phyloP scores from a whole-genome alignment of 1,140 invertebrate genomes.

The Chlorops oryzae region DNA sequence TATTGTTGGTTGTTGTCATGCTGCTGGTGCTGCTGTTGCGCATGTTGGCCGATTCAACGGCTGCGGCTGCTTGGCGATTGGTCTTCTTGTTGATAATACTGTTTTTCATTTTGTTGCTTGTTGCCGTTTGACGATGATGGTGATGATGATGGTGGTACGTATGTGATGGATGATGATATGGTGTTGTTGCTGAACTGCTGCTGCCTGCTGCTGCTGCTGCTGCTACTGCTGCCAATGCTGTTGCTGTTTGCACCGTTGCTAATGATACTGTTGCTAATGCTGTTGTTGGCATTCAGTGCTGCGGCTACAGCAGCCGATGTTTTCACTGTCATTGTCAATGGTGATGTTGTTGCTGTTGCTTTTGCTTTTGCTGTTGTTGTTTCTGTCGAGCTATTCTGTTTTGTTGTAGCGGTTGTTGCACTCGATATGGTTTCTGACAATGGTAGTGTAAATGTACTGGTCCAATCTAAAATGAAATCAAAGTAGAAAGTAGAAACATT shows the following conservation, averaged over 20 bases:
- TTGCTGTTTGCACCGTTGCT: too few relatives aligned
- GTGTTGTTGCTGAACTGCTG: not conserved
- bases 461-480: constrained; percentile 40
- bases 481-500: too few relatives aligned
- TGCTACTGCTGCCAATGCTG: not conserved
- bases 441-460: constrained; percentile 36
- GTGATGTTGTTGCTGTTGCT: constrained; percentile 21
- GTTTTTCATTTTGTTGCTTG: constrained; percentile 17
- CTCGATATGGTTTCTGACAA: constrained; percentile 20
- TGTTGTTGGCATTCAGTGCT: constrained; percentile 18
- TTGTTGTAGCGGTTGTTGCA: constrained; percentile 13
- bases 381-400: not conserved
- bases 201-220: constrained; percentile 10
- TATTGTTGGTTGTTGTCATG: too few relatives aligned
- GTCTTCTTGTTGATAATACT: constrained; percentile 18
- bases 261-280: not conserved
- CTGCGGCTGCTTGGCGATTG: constrained; percentile 6
- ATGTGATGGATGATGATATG: not conserved
- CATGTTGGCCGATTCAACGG: not conserved
- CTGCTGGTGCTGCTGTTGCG: constrained; percentile 15
- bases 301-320: constrained; percentile 17
- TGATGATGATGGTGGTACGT: not conserved
- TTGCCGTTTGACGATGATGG: not conserved
- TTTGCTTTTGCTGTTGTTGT: constrained; percentile 8
- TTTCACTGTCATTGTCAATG: constrained; percentile 24